Evolutionary conservation across 2,797 vertebrate species (phyloP).

Genomic region (Microcaecilia unicolor): DNA sequence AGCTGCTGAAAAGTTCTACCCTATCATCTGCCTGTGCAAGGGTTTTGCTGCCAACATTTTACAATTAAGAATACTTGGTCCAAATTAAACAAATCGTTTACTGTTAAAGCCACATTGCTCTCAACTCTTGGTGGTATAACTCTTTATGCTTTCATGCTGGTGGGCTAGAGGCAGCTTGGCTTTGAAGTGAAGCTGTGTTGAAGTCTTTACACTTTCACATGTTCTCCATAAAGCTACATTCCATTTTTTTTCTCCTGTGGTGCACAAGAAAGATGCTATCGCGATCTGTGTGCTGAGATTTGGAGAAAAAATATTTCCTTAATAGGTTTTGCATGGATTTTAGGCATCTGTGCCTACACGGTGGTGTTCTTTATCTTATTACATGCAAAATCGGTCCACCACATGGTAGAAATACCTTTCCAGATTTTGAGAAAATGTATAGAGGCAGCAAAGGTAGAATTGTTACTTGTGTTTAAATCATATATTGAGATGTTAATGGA

Average conservation of each 20-base stretch:
- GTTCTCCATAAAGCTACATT: constrained; percentile 1
- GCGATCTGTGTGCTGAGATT: constrained; percentile 11
- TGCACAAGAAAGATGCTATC: constrained; percentile 7
- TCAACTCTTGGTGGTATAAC: not conserved
- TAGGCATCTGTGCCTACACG: constrained; percentile 12
- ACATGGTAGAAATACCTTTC: constrained; percentile 20
- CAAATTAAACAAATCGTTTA: too few species aligned
- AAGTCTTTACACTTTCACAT: not conserved
- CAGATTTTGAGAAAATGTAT: constrained; percentile 2
- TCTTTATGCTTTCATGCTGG: not conserved
- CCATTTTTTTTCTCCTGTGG: not conserved
- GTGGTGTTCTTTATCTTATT: constrained; percentile 21
- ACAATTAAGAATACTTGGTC: too few species aligned
- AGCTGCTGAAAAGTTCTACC: too few species aligned
- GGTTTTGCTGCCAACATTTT: too few species aligned
- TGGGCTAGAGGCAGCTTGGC: not conserved
- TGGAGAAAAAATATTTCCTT: constrained; percentile 17
- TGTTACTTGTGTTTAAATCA: too few species aligned
- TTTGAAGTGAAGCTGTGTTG: constrained; percentile 1
- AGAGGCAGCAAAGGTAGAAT: constrained; percentile 3
- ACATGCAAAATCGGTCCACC: constrained; percentile 11
- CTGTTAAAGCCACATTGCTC: too few species aligned
- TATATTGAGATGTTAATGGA: too few species aligned
- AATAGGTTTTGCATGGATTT: constrained; percentile 21
- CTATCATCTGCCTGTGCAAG: too few species aligned